Evolutionary conservation across 2,888 invertebrate species (phyloP).

Genomic region (Lacanobia oleracea): DNA sequence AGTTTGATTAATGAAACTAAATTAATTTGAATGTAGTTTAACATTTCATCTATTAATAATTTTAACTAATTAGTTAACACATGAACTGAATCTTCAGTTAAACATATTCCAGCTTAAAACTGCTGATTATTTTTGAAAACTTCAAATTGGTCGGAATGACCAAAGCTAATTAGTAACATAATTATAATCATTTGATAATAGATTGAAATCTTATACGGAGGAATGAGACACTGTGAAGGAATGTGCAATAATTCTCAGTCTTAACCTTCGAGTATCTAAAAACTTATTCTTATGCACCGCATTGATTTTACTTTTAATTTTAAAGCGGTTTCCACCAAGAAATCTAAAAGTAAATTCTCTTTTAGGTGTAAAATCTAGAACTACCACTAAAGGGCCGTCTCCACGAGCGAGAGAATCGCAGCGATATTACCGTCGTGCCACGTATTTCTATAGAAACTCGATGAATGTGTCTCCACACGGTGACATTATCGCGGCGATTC

Average conservation of each 20-base stretch:
- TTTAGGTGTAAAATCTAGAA: no score
- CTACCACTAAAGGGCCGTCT: no score
- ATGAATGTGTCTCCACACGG: no score
- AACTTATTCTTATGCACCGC: no score
- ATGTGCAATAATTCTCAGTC: background rate
- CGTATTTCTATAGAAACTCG: no score
- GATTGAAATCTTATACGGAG: background rate
- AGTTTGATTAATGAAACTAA: background rate
- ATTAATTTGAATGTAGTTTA: background rate
- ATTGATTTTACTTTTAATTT: no score
- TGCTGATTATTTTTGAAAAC: slow-evolving; percentile 2
- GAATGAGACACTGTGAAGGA: background rate
- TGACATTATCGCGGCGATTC: no score
- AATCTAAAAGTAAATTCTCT: no score
- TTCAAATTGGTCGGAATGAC: background rate
- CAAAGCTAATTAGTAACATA: background rate
- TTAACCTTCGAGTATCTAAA: no score
- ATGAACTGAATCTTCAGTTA: slow-evolving; percentile 1
- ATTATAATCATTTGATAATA: background rate
- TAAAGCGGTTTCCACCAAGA: no score
- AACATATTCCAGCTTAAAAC: background rate
- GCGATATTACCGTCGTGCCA: no score
- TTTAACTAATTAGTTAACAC: slow-evolving; percentile 11
- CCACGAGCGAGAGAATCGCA: no score
- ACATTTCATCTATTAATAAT: slow-evolving; percentile 7